These are phyloP conservation scores for Aurelia sp. DNA, from an alignment of 30 jellyfish, hydroid and myxozoan genomes.

Conservation along the genomic window DNA sequence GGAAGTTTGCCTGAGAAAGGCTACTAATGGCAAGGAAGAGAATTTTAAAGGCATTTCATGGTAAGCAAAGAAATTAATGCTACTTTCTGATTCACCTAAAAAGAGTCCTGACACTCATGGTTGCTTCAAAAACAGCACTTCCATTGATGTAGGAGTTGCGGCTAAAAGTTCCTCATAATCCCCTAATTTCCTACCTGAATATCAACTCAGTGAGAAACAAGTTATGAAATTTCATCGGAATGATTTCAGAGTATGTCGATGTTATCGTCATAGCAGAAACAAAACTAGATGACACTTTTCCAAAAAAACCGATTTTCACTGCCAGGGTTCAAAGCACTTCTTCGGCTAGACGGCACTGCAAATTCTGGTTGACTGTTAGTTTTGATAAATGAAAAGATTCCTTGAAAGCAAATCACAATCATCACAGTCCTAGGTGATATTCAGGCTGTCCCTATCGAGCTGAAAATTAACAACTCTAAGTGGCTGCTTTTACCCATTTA, in stretches of 20 bases:
- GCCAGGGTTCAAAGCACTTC: background rate
- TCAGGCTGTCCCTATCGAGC: background rate
- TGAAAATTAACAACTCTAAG: background rate
- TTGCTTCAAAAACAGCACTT: too few species aligned
- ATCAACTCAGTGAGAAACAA: too few species aligned
- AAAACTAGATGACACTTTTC: background rate
- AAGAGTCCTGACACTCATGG: too few species aligned
- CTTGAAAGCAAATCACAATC: background rate
- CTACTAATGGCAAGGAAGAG: too few species aligned
- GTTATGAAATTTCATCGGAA: background rate
- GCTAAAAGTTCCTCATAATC: too few species aligned
- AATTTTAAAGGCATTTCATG: too few species aligned
- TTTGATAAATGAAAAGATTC: too few species aligned
- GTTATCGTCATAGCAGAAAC: background rate
- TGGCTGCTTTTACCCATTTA: background rate
- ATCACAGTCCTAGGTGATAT: background rate
- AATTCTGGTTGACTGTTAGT: background rate
- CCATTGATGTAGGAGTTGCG: too few species aligned
- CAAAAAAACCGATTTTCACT: background rate
- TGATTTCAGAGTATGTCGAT: background rate
- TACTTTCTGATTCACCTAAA: too few species aligned
- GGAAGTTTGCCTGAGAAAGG: too few species aligned
- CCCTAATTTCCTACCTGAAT: background rate
- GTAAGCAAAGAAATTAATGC: too few species aligned
- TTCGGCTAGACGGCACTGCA: background rate